These are phyloP conservation scores for Lamprologus sp. DNA, from an alignment of 2,113 vertebrate genomes.

Conservation along the genomic window DNA sequence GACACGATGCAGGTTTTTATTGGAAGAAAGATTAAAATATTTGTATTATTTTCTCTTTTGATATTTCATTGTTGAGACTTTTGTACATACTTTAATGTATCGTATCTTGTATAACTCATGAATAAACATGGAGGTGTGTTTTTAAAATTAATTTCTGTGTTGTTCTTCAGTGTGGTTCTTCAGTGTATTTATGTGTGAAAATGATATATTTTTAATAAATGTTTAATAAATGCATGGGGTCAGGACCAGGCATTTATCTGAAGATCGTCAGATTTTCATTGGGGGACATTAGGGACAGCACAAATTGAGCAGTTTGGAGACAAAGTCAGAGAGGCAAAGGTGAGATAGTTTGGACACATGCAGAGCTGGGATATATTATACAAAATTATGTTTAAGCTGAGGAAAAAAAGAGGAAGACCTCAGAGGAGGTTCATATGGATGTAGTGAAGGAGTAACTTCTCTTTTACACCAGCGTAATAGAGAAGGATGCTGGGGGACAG, in stretches of 20 bases:
- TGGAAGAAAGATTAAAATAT: not conserved
- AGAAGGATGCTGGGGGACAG: not conserved
- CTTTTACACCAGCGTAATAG: not conserved
- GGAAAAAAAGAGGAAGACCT: not conserved
- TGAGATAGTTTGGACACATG: not conserved
- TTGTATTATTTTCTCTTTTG: slow-evolving; percentile 43
- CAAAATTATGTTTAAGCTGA: not conserved
- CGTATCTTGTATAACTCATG: slow-evolving; percentile 43
- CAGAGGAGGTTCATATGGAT: not conserved
- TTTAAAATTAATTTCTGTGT: slow-evolving; percentile 5
- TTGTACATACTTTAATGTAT: slow-evolving; percentile 66
- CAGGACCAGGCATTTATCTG: not conserved
- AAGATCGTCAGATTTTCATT: not conserved
- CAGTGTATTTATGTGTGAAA: not conserved
- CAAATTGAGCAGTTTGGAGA: not conserved
- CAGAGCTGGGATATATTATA: not conserved
- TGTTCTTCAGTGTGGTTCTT: not conserved
- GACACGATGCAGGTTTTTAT: slow-evolving; percentile 12
- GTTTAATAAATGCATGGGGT: not conserved
- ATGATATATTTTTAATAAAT: not conserved
- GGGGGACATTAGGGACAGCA: not conserved
- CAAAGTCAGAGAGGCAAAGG: not conserved
- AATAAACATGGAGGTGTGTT: slow-evolving; percentile 62
- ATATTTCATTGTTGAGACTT: slow-evolving; percentile 46
- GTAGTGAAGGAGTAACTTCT: not conserved